phyloP scores from a whole-genome alignment of 2,888 invertebrate genomes.

The Brenthis daphne region DNA sequence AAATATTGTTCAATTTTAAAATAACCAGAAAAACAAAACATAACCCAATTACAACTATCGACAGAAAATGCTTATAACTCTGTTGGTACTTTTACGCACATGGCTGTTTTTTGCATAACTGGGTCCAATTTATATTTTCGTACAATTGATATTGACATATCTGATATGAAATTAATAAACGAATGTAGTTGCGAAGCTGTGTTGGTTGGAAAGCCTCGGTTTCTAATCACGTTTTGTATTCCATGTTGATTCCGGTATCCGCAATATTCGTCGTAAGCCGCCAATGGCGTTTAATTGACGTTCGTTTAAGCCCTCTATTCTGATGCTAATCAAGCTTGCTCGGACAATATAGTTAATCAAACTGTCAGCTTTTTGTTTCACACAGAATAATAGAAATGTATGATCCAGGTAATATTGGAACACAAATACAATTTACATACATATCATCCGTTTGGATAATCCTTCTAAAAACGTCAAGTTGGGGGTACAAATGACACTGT shows the following conservation, averaged over 20 bases:
- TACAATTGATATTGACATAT: not conserved
- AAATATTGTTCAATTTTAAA: too few relatives aligned
- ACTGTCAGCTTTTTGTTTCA: constrained; percentile 12
- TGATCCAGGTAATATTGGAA: not conserved
- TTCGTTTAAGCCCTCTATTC: constrained; percentile 53
- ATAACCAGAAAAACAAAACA: too few relatives aligned
- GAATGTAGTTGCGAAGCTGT: not conserved
- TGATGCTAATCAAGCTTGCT: constrained; percentile 55
- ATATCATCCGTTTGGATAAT: too few relatives aligned
- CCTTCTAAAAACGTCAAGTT: too few relatives aligned
- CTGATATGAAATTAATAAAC: not conserved
- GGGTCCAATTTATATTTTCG: not conserved
- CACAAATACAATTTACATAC: not conserved
- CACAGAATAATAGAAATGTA: not conserved
- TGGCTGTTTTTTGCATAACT: too few relatives aligned
- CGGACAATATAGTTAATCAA: constrained; percentile 31
- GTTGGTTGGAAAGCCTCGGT: not conserved
- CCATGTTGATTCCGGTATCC: constrained; percentile 28
- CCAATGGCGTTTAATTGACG: constrained; percentile 53
- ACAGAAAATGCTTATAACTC: too few relatives aligned
- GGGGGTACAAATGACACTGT: too few relatives aligned
- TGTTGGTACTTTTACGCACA: too few relatives aligned
- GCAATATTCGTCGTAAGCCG: constrained; percentile 33
- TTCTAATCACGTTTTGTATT: constrained; percentile 19
- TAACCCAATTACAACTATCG: too few relatives aligned